These are phyloP conservation scores for Fregetta grallaria DNA, from an alignment of 2,113 vertebrate genomes.

Conservation along the genomic window DNA sequence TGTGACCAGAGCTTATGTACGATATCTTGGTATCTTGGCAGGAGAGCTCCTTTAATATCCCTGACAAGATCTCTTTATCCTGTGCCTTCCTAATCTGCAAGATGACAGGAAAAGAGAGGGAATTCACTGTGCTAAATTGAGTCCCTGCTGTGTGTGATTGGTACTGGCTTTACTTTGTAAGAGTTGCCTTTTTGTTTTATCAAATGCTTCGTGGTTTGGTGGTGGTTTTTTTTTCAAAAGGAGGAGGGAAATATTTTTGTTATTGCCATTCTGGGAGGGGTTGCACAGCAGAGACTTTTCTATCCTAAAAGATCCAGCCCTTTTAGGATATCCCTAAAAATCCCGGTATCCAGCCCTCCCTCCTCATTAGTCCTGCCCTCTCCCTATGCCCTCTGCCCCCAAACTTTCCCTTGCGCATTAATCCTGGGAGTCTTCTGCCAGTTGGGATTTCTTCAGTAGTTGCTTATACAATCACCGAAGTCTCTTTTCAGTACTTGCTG, in stretches of 20 bases:
- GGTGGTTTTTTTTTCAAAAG: background rate
- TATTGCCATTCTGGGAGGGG: background rate
- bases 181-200: background rate
- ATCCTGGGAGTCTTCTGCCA: background rate
- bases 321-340: too few relatives aligned
- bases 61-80: conserved; percentile 7
- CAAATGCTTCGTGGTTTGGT: background rate
- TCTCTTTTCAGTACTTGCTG: background rate
- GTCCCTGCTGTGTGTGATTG: background rate
- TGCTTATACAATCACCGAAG: background rate
- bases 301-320: background rate
- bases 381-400: background rate
- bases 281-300: background rate
- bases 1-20: background rate
- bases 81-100: conserved; percentile 2
- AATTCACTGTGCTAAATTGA: background rate
- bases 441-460: background rate
- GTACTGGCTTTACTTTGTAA: background rate
- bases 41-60: background rate
- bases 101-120: background rate
- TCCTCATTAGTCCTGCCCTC: background rate
- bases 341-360: background rate
- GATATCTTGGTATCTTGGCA: background rate
- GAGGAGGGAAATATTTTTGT: background rate
- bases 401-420: background rate